Evolutionary conservation across 2,113 vertebrate genomes (phyloP).

Genomic region (Istiophorus platypterus): DNA sequence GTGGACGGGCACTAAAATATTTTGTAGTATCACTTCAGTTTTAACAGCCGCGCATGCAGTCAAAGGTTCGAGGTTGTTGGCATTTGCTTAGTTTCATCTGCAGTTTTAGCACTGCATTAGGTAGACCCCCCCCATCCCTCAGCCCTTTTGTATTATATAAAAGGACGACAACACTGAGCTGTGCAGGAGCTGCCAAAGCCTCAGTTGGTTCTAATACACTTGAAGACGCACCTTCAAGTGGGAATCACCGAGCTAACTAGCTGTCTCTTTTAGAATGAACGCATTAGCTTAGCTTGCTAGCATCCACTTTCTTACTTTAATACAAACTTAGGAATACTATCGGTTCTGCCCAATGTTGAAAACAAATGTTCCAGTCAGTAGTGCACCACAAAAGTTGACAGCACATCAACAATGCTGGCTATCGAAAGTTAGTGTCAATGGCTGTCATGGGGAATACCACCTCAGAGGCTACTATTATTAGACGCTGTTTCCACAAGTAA

Average conservation of each 20-base stretch:
- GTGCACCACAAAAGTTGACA: slow-evolving; percentile 1
- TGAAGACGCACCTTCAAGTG: not conserved
- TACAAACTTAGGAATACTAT: not conserved
- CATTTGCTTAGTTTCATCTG: not conserved
- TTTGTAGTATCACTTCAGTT: too few relatives aligned
- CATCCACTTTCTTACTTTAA: not conserved
- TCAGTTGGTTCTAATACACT: too few relatives aligned
- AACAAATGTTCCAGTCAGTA: not conserved
- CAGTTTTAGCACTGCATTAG: not conserved
- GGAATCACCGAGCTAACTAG: not conserved
- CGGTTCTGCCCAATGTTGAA: too few relatives aligned
- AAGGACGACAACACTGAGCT: not conserved
- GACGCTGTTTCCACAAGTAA: not conserved
- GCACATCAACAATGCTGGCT: not conserved
- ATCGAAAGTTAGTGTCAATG: slow-evolving; percentile 28
- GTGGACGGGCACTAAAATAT: too few relatives aligned
- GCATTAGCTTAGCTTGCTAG: not conserved
- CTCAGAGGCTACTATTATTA: not conserved
- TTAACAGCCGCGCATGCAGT: too few relatives aligned
- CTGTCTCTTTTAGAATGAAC: not conserved
- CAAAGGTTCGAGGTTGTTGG: too few relatives aligned
- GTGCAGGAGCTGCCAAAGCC: too few relatives aligned
- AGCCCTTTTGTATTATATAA: not conserved
- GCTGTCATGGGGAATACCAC: not conserved
- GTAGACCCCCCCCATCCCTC: not conserved